phyloP scores from a whole-genome alignment of 2,797 vertebrate genomes.

The Neopelma chrysocephalum region DNA sequence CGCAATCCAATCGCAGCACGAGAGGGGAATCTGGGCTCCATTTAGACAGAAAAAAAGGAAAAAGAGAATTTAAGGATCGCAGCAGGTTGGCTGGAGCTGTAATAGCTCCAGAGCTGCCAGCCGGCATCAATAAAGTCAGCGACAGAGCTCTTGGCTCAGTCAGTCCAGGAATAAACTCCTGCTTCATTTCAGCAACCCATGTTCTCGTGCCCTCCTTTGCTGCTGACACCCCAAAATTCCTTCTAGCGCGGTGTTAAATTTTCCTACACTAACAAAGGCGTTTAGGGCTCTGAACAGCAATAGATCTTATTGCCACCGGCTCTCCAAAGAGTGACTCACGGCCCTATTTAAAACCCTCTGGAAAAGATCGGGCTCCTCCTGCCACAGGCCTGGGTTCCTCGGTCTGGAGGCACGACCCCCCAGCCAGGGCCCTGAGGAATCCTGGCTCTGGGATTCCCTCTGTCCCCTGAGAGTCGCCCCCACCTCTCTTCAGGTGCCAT shows the following conservation, averaged over 20 bases:
- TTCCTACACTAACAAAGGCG: conserved; percentile 13
- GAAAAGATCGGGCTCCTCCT: not conserved
- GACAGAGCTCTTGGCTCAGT: not conserved
- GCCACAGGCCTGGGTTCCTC: not conserved
- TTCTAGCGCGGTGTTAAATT: not conserved
- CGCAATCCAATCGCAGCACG: not conserved
- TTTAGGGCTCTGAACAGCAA: conserved; percentile 39
- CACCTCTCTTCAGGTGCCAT: rapidly evolving
- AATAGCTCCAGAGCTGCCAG: not conserved
- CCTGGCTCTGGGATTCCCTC: not conserved
- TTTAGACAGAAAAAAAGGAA: not conserved
- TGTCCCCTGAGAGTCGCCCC: rapidly evolving
- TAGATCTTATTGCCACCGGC: conserved; percentile 48
- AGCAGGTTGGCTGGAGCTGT: conserved; percentile 40
- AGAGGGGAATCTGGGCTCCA: not conserved
- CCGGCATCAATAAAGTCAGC: not conserved
- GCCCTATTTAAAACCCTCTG: conserved; percentile 43
- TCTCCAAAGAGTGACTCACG: conserved; percentile 54
- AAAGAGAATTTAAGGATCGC: not conserved
- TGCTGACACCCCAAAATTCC: conserved; percentile 22
- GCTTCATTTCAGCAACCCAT: not conserved
- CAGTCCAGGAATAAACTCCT: not conserved
- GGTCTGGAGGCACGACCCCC: not conserved
- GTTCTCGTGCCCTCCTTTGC: not conserved
- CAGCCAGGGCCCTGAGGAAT: not conserved